Percentiles rank a stretch among this genome's conserved stretches.
phyloP scores from a whole-genome alignment of 2,888 invertebrate species.

The Nematopogon swammerdamellus region DNA sequence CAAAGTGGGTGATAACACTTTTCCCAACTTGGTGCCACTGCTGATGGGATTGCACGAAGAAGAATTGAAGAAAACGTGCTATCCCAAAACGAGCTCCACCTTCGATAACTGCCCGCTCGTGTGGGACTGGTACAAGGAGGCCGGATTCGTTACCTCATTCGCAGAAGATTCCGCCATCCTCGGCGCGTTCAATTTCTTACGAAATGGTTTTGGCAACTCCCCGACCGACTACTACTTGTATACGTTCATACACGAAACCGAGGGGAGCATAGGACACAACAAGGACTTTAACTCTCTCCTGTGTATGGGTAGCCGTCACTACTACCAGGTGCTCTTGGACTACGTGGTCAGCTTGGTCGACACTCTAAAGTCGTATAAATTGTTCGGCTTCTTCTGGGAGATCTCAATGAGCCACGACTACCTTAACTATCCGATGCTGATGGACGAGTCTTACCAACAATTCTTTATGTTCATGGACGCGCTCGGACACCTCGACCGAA shows the following conservation, averaged over 20 bases:
- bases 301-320: constrained; percentile 69
- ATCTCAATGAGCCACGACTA: constrained; percentile 81
- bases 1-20: constrained; percentile 93
- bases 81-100: constrained; percentile 50
- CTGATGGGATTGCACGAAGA: constrained; percentile 67
- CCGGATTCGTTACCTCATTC: constrained; percentile 74
- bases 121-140: constrained; percentile 74
- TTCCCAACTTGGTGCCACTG: constrained; percentile 83
- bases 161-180: constrained; percentile 80
- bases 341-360: constrained; percentile 65
- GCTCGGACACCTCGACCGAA: constrained; percentile 59
- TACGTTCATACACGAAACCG: constrained; percentile 68
- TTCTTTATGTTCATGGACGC: constrained; percentile 56
- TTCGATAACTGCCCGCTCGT: constrained; percentile 81
- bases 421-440: constrained; percentile 71
- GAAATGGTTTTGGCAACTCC: constrained; percentile 68
- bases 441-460: constrained; percentile 62
- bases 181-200: constrained; percentile 77
- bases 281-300: constrained; percentile 63
- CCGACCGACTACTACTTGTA: constrained; percentile 86
- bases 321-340: constrained; percentile 67
- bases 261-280: constrained; percentile 63
- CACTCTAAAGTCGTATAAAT: constrained; percentile 54
- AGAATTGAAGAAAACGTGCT: constrained; percentile 64
- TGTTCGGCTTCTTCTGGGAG: constrained; percentile 85